phyloP scores from a whole-genome alignment of 2,888 invertebrate genomes.

The Listrodromus nycthemerus region DNA sequence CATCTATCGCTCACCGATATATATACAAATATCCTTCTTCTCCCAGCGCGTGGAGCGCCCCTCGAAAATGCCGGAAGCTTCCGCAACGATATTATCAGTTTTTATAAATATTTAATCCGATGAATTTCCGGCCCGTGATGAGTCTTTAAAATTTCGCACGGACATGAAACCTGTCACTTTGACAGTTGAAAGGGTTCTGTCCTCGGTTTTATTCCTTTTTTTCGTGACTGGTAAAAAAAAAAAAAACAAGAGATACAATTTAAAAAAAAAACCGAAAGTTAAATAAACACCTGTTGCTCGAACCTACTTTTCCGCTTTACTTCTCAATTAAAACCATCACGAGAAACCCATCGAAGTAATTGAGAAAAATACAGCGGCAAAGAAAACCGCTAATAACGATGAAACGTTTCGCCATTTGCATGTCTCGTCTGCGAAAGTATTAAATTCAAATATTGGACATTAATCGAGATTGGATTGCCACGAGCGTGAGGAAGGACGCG shows the following conservation, averaged over 20 bases:
- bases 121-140: neutral
- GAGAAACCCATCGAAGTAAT: neutral
- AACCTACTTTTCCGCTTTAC: neutral
- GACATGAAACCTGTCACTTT: slow-evolving; percentile 60
- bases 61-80: slow-evolving; percentile 32
- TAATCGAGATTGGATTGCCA: neutral
- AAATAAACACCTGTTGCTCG: neutral
- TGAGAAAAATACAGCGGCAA: too few relatives aligned
- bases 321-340: neutral
- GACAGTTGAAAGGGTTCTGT: slow-evolving; percentile 59
- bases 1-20: slow-evolving; percentile 44
- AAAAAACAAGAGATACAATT: slow-evolving; percentile 26
- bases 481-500: slow-evolving; percentile 8
- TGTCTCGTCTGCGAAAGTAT: neutral
- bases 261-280: neutral
- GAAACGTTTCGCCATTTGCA: too few relatives aligned
- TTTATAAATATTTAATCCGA: neutral
- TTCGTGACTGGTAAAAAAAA: neutral
- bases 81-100: neutral
- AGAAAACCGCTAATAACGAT: too few relatives aligned
- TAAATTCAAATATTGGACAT: neutral
- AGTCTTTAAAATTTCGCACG: neutral
- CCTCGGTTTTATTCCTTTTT: neutral
- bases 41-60: slow-evolving; percentile 2
- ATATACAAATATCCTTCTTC: slow-evolving; percentile 18